phyloP scores from a whole-genome alignment of 2,113 vertebrate species.

The Bungarus multicinctus region DNA sequence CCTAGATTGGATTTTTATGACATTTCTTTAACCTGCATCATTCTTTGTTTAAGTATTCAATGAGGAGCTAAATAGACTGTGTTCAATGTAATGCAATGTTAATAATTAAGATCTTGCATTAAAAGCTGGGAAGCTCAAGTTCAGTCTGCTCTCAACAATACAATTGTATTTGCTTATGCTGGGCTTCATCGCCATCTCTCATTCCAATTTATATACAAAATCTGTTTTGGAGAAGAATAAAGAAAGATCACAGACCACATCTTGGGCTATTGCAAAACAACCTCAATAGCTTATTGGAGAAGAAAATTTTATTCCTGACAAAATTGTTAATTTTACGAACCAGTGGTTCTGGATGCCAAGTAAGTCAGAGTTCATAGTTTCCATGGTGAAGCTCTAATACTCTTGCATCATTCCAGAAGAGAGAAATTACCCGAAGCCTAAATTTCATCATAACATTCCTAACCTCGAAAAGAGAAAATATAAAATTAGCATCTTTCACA shows the following conservation, averaged over 20 bases:
- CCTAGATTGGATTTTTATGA: not conserved
- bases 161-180: not conserved
- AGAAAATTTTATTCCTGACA: not conserved
- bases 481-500: not conserved
- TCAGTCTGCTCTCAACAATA: not conserved
- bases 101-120: not conserved
- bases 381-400: not conserved
- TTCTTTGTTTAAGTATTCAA: not conserved
- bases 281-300: not conserved
- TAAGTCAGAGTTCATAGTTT: not conserved
- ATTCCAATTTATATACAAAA: not conserved
- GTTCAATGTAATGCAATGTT: not conserved
- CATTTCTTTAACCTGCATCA: not conserved
- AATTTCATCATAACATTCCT: not conserved
- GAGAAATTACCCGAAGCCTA: not conserved
- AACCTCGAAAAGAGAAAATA: not conserved
- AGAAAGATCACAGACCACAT: not conserved
- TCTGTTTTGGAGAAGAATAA: not conserved
- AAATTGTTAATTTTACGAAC: not conserved
- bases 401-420: not conserved
- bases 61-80: not conserved
- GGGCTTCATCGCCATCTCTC: not conserved
- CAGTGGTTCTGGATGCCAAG: not conserved
- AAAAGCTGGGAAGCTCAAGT: not conserved
- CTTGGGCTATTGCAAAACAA: not conserved